Percentiles rank a stretch among this genome's conserved stretches.
Evolutionary conservation across 1,140 invertebrate species (phyloP).

Genomic region (Cydia pomonella): DNA sequence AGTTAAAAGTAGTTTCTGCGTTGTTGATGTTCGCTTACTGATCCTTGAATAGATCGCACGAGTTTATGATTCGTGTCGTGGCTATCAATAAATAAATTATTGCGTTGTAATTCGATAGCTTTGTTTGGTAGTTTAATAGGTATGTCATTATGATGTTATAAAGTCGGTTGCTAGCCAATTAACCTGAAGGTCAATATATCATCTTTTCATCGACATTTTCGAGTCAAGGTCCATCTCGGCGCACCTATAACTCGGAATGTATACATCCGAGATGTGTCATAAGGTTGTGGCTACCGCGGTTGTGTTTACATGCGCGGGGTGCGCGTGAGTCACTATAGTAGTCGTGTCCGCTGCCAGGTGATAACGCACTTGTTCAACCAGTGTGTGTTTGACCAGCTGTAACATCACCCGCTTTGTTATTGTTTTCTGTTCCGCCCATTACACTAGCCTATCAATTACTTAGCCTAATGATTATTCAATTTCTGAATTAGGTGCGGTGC

Average conservation of each 20-base stretch:
- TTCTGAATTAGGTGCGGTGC: slow-evolving; percentile 32
- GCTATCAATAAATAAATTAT: slow-evolving; percentile 22
- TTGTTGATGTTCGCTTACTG: slow-evolving; percentile 12
- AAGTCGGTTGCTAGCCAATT: background rate
- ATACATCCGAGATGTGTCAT: slow-evolving; percentile 65
- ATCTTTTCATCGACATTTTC: slow-evolving; percentile 45
- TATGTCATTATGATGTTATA: background rate
- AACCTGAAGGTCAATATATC: slow-evolving; percentile 33
- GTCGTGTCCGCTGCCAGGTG: slow-evolving; percentile 53
- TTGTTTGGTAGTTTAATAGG: background rate
- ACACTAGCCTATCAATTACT: slow-evolving; percentile 35
- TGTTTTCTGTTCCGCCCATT: slow-evolving; percentile 21
- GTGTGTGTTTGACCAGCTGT: slow-evolving; percentile 52
- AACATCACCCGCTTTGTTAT: slow-evolving; percentile 47
- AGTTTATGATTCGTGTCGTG: background rate
- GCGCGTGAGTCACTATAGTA: slow-evolving; percentile 62
- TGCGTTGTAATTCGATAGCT: background rate
- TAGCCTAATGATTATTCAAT: slow-evolving; percentile 31
- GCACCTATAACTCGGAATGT: slow-evolving; percentile 59
- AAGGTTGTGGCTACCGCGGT: slow-evolving; percentile 50
- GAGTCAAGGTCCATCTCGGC: slow-evolving; percentile 54
- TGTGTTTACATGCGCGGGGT: slow-evolving; percentile 68
- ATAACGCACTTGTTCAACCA: slow-evolving; percentile 55
- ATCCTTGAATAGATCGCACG: slow-evolving; percentile 27
- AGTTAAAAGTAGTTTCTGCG: slow-evolving; percentile 26